Evolutionary conservation across 2,113 vertebrate species (phyloP).

Genomic region (Benitochromis conjunctus): DNA sequence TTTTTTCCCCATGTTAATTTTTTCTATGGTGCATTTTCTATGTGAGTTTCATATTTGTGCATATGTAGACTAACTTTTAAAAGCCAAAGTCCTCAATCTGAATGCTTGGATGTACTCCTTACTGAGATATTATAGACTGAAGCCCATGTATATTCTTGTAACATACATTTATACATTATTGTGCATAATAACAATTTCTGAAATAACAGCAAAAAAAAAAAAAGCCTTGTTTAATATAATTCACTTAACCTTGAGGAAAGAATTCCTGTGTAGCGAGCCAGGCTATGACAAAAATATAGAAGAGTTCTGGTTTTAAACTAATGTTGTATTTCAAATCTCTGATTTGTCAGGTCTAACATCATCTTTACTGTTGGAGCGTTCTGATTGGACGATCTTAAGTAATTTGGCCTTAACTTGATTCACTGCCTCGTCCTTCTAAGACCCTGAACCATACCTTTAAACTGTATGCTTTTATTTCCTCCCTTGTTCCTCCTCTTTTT

Average conservation of each 20-base stretch:
- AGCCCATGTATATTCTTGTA: conserved; percentile 78
- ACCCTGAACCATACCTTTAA: conserved; percentile 36
- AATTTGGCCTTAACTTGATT: conserved; percentile 69
- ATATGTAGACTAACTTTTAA: conserved; percentile 73
- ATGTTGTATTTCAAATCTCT: conserved; percentile 42
- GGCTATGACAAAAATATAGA: conserved; percentile 37
- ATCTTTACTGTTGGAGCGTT: conserved; percentile 43
- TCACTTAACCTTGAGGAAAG: conserved; percentile 58
- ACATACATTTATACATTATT: conserved; percentile 77
- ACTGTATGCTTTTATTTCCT: conserved; percentile 18
- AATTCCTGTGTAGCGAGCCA: conserved; percentile 47
- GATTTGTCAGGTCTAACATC: conserved; percentile 53
- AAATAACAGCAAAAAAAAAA: conserved; percentile 51
- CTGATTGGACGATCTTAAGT: conserved; percentile 42
- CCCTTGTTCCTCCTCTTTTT: not conserved
- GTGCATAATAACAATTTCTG: conserved; percentile 73
- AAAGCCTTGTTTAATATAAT: conserved; percentile 70
- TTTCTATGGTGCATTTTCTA: conserved; percentile 56
- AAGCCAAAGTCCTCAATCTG: conserved; percentile 76
- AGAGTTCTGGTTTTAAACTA: conserved; percentile 36
- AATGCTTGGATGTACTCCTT: conserved; percentile 77
- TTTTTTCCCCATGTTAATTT: conserved; percentile 26
- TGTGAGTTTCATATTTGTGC: conserved; percentile 57
- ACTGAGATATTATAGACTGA: conserved; percentile 67
- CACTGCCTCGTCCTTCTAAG: conserved; percentile 71